These are phyloP conservation scores for Gonatopus flavifemur DNA, from an alignment of 1,140 invertebrate genomes.

Conservation along the genomic window DNA sequence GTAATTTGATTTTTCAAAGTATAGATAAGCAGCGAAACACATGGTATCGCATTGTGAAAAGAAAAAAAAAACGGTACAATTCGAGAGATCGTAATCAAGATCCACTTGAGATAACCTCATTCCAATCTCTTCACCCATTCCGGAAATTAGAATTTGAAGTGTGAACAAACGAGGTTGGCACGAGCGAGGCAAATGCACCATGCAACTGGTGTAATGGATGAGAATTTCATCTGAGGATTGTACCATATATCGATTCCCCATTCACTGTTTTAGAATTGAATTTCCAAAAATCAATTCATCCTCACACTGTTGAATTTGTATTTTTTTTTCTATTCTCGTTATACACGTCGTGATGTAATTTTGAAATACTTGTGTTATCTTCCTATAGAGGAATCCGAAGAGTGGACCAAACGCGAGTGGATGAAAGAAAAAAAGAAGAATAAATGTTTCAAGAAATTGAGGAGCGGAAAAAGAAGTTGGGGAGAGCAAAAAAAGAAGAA, in stretches of 20 bases:
- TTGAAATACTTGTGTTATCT: background rate
- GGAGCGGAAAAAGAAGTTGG: too few species aligned
- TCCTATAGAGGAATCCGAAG: background rate
- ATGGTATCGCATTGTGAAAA: too few species aligned
- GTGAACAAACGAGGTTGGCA: conserved; percentile 6
- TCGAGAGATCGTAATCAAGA: too few species aligned
- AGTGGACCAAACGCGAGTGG: background rate
- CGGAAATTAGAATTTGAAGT: conserved; percentile 21
- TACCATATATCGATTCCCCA: conserved; percentile 9
- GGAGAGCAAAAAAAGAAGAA: background rate
- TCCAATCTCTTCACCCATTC: too few species aligned
- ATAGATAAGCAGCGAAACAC: too few species aligned
- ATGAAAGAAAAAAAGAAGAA: background rate
- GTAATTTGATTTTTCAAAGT: too few species aligned
- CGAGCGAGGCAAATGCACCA: too few species aligned
- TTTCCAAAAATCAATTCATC: too few species aligned
- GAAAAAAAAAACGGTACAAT: too few species aligned
- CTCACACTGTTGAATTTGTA: conserved; percentile 12
- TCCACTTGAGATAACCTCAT: too few species aligned
- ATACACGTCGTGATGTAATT: conserved; percentile 5
- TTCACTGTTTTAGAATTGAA: too few species aligned
- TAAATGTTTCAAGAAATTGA: too few species aligned
- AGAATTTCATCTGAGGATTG: conserved; percentile 5
- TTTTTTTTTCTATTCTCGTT: conserved; percentile 4
- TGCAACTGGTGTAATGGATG: background rate